Evolutionary conservation across 2,797 vertebrate species (phyloP).

Genomic region (Manis javanica): DNA sequence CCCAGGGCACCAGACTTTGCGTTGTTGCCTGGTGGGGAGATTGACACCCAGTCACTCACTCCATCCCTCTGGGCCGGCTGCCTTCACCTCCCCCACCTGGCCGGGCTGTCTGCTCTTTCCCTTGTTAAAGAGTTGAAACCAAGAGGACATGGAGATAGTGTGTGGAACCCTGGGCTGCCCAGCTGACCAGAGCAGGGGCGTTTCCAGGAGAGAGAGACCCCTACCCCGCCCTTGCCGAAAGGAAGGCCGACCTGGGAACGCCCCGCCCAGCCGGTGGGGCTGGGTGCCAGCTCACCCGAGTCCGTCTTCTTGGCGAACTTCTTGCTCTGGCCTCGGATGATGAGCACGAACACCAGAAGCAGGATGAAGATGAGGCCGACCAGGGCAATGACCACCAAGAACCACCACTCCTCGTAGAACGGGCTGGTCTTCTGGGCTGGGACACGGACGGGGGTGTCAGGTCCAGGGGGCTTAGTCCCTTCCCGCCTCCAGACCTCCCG

Average conservation of each 20-base stretch:
- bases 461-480: neutral
- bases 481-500: neutral
- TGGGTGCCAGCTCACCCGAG: conserved; percentile 87
- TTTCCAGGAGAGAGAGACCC: neutral
- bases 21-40: conserved; percentile 89
- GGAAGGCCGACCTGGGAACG: accelerated
- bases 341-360: conserved; percentile 97
- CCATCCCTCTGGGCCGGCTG: accelerated
- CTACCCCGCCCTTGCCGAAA: accelerated
- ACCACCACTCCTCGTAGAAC: conserved; percentile 99
- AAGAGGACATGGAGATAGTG: neutral
- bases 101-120: neutral
- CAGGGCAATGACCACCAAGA: conserved; percentile 97
- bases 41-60: accelerated
- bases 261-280: neutral
- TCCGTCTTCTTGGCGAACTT: conserved; percentile 98
- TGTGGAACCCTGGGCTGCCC: neutral
- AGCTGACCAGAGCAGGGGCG: neutral
- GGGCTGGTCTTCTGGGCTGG: conserved; percentile 97
- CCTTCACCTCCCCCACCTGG: neutral
- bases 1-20: conserved; percentile 94
- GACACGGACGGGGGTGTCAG: neutral
- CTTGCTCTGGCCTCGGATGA: conserved; percentile 98
- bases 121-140: neutral
- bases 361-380: conserved; percentile 99